phyloP scores from a whole-genome alignment of 2,797 vertebrate species.

The Perodicticus potto region DNA sequence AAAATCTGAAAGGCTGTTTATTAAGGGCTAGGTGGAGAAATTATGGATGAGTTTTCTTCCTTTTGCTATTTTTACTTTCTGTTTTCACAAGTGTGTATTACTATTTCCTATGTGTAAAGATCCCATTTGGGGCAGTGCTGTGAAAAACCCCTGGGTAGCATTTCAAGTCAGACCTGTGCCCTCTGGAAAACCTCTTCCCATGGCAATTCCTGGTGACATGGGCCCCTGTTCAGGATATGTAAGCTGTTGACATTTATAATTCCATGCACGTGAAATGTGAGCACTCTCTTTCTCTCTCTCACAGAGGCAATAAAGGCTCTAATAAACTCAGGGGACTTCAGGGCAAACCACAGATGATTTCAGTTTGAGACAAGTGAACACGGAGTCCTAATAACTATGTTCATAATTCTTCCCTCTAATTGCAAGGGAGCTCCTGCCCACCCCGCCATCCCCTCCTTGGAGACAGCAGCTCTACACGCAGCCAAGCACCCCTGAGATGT shows the following conservation, averaged over 20 bases:
- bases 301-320: slow-evolving; percentile 21
- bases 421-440: neutral
- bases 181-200: neutral
- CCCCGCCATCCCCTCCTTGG: neutral
- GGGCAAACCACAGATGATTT: slow-evolving; percentile 44
- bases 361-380: neutral
- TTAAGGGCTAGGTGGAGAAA: neutral
- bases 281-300: neutral
- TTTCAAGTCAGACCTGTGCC: neutral
- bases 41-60: neutral
- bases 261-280: slow-evolving; percentile 24
- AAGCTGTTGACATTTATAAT: slow-evolving; percentile 25
- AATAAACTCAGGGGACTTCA: slow-evolving; percentile 54
- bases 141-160: neutral
- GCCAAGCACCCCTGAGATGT: neutral
- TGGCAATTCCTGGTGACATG: neutral
- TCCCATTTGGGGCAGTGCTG: neutral
- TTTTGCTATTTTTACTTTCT: neutral
- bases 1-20: neutral
- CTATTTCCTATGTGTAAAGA: neutral
- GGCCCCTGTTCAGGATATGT: neutral
- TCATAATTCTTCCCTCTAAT: neutral
- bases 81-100: neutral
- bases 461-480: neutral
- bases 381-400: neutral